Evolutionary conservation across 2,888 invertebrate species (phyloP).

Genomic region (Alloscopus bannaensis): DNA sequence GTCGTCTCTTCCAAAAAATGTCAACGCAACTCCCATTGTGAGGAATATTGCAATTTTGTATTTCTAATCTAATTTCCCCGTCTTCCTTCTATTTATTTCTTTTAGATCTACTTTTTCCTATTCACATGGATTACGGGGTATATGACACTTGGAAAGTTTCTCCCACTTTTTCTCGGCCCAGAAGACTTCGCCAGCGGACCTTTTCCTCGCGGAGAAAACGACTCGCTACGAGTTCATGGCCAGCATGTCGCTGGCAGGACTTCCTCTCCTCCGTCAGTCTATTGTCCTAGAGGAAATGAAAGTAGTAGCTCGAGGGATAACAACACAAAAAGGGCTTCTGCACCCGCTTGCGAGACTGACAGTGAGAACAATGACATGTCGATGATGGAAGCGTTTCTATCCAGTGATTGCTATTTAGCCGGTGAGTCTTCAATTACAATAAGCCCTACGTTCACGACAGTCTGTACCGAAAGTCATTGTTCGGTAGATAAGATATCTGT

Average conservation of each 20-base stretch:
- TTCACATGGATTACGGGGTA: constrained; percentile 68
- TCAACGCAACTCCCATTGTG: too few relatives aligned
- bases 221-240: neutral
- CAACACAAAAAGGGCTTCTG: constrained; percentile 25
- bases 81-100: constrained; percentile 33
- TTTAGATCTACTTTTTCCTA: constrained; percentile 68
- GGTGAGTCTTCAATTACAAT: constrained; percentile 23
- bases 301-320: constrained; percentile 27
- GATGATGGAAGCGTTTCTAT: constrained; percentile 27
- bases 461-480: too few relatives aligned
- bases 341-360: constrained; percentile 16
- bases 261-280: constrained; percentile 37
- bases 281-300: constrained; percentile 44
- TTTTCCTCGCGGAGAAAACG: neutral
- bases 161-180: constrained; percentile 19
- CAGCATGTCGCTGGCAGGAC: constrained; percentile 34
- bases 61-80: too few relatives aligned
- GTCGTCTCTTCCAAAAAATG: too few relatives aligned
- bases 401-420: constrained; percentile 25
- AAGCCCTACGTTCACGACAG: too few relatives aligned
- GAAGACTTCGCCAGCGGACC: constrained; percentile 13
- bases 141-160: constrained; percentile 45
- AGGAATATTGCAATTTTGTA: too few relatives aligned
- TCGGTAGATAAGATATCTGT: too few relatives aligned
- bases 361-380: constrained; percentile 42